phyloP scores from a whole-genome alignment of 2,113 vertebrate genomes.

The Podilymbus podiceps region DNA sequence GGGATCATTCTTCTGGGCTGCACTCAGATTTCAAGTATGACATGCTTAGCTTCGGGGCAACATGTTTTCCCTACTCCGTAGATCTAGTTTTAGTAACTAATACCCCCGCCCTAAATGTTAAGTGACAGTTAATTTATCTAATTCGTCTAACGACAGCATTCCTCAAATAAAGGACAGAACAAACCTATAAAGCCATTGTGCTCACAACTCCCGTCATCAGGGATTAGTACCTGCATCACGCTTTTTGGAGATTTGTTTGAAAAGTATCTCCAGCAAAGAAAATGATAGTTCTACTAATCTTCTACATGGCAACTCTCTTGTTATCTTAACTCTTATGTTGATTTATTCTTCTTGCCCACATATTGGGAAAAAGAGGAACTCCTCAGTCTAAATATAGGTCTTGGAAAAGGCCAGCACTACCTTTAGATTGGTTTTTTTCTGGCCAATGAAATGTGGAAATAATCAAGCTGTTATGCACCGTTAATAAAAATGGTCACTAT shows the following conservation, averaged over 20 bases:
- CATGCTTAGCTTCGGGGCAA: background rate
- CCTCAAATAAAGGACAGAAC: background rate
- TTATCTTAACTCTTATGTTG: background rate
- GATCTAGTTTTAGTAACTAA: background rate
- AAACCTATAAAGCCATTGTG: background rate
- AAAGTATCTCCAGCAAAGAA: background rate
- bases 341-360: background rate
- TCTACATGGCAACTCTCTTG: background rate
- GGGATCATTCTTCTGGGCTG: background rate
- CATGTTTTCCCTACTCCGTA: background rate
- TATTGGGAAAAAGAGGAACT: background rate
- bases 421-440: background rate
- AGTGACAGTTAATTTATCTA: background rate
- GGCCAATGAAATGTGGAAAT: background rate
- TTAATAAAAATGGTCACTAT: background rate
- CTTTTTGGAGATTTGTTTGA: background rate
- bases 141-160: background rate
- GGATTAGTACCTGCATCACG: background rate
- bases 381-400: background rate
- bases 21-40: background rate
- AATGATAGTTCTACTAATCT: background rate
- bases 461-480: background rate
- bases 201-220: background rate
- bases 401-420: background rate
- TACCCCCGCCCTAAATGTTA: background rate